Conservation (phyloP, 2,888 invertebrate species). For the Eupsilia transversa region DNA sequence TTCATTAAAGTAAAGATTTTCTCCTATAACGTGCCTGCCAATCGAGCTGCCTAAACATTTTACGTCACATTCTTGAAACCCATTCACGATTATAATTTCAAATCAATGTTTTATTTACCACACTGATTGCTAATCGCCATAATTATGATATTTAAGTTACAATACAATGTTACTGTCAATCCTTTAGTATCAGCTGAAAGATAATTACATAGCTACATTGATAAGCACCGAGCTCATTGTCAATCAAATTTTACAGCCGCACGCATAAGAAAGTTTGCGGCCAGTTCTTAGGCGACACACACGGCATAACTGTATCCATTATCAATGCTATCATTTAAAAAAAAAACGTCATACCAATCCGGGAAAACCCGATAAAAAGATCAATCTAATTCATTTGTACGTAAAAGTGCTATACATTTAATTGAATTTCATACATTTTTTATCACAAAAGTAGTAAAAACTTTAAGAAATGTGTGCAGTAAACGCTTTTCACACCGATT, state of each 20-base stretch:
- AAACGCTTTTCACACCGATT: slow-evolving; percentile 28
- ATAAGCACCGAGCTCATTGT: slow-evolving; percentile 13
- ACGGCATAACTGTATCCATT: slow-evolving; percentile 13
- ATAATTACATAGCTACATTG: slow-evolving; percentile 26
- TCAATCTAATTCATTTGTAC: background rate
- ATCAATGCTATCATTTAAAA: background rate
- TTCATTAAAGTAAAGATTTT: background rate
- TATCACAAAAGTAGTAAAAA: slow-evolving; percentile 15
- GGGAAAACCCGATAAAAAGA: slow-evolving; percentile 30
- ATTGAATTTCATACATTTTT: slow-evolving; percentile 31
- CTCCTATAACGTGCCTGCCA: slow-evolving; percentile 17
- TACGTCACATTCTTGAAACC: background rate
- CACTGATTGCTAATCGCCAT: slow-evolving; percentile 23
- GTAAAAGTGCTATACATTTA: slow-evolving; percentile 13
- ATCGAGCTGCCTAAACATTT: background rate
- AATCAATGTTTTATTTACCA: background rate
- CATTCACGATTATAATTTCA: background rate
- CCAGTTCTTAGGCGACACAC: background rate
- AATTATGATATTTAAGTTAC: slow-evolving; percentile 18
- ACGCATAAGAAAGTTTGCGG: slow-evolving; percentile 29
- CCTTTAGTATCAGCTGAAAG: slow-evolving; percentile 7
- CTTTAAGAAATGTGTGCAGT: background rate
- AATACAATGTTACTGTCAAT: slow-evolving; percentile 2
- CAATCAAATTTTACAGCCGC: slow-evolving; percentile 32
- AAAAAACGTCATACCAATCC: background rate